phyloP scores from a whole-genome alignment of 2,888 invertebrate genomes.

The Melinaea menophilus region DNA sequence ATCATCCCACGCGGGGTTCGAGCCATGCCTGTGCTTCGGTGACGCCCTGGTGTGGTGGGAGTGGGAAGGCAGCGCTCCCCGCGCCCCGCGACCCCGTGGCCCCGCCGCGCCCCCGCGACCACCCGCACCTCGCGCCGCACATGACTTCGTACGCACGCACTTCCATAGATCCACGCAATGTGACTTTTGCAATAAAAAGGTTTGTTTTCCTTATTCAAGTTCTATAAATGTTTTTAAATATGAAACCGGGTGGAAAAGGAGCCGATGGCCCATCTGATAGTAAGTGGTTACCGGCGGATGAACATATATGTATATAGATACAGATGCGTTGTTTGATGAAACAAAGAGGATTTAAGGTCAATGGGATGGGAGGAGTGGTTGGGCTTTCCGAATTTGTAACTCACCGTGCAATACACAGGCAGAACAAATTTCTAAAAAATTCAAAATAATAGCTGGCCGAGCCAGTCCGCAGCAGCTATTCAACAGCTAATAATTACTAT shows the following conservation, averaged over 20 bases:
- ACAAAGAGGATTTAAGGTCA: too few species aligned
- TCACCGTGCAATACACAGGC: too few species aligned
- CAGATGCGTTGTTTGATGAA: too few species aligned
- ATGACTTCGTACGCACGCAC: conserved; percentile 92
- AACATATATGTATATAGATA: too few species aligned
- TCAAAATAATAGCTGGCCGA: too few species aligned
- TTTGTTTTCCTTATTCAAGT: conserved; percentile 42
- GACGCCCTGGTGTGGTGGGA: conserved; percentile 91
- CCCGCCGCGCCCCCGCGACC: conserved; percentile 48
- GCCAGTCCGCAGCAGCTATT: too few species aligned
- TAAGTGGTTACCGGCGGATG: too few species aligned
- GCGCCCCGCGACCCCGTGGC: conserved; percentile 55
- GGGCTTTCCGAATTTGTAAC: too few species aligned
- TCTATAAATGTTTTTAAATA: not conserved
- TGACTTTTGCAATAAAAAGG: conserved; percentile 96
- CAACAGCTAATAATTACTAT: too few species aligned
- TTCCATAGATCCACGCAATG: conserved; percentile 94
- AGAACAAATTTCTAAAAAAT: too few species aligned
- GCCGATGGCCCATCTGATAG: too few species aligned
- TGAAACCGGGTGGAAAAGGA: not conserved
- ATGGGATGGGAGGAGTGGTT: too few species aligned
- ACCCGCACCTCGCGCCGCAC: conserved; percentile 61
- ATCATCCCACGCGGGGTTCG: conserved; percentile 90
- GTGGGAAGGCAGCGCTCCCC: conserved; percentile 76
- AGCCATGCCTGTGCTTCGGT: conserved; percentile 93